Evolutionary conservation across 2,113 vertebrate genomes (phyloP).

Genomic region (Mesoclemmys tuberculata): DNA sequence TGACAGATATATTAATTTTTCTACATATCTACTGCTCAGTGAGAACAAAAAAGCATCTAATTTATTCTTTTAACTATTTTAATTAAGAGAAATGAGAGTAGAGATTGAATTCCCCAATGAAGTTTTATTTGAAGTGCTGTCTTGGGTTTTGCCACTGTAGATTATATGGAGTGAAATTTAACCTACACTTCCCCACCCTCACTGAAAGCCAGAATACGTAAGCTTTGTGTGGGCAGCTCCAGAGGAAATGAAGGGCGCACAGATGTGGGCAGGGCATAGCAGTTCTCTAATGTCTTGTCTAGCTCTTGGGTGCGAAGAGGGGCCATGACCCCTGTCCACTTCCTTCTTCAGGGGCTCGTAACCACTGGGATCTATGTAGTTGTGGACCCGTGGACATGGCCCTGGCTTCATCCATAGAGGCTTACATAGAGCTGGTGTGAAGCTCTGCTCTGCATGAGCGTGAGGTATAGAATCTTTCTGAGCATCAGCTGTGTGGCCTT

Average conservation of each 20-base stretch:
- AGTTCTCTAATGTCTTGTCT: neutral
- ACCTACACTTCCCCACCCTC: neutral
- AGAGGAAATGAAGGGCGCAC: neutral
- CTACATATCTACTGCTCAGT: neutral
- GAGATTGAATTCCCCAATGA: neutral
- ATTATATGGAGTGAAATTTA: neutral
- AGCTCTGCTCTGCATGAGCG: neutral
- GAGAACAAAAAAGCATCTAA: neutral
- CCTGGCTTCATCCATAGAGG: neutral
- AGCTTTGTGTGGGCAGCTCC: neutral
- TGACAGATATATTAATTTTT: neutral
- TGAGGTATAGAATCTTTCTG: neutral
- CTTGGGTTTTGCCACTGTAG: neutral
- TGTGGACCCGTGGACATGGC: neutral
- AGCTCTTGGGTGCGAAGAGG: neutral
- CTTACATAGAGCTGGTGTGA: neutral
- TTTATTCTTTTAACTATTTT: neutral
- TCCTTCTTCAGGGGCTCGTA: neutral
- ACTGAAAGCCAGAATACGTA: neutral
- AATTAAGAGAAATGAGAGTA: neutral
- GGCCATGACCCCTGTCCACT: neutral
- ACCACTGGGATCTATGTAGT: neutral
- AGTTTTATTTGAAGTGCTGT: neutral
- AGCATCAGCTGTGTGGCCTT: neutral
- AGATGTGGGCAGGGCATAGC: neutral